These are phyloP conservation scores for Ctenoplectra terminalis DNA, from an alignment of 1,140 invertebrate genomes.

Conservation along the genomic window DNA sequence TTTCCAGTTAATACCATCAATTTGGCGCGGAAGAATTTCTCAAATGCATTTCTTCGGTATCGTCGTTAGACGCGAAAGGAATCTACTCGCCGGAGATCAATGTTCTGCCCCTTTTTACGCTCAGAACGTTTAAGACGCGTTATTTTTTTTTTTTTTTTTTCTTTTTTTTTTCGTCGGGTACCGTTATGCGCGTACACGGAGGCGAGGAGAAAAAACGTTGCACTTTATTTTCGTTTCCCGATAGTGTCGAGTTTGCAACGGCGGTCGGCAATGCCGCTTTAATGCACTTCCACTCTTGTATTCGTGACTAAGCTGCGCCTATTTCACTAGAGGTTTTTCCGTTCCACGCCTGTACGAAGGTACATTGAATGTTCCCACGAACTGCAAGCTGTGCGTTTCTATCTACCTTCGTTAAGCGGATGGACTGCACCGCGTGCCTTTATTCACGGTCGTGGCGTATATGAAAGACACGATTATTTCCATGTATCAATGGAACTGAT, in stretches of 20 bases:
- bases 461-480: constrained; percentile 32
- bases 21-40: constrained; percentile 24
- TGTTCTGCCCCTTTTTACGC: too few relatives aligned
- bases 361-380: constrained; percentile 45
- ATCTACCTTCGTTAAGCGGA: constrained; percentile 44
- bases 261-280: constrained; percentile 46
- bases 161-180: too few relatives aligned
- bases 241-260: constrained; percentile 50
- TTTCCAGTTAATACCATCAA: constrained; percentile 37
- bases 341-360: constrained; percentile 24
- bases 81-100: background rate
- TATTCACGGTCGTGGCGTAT: constrained; percentile 5
- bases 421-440: constrained; percentile 18
- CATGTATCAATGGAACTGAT: constrained; percentile 39
- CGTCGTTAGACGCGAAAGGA: too few relatives aligned
- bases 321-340: constrained; percentile 43
- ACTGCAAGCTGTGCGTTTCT: constrained; percentile 49
- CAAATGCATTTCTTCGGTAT: constrained; percentile 16
- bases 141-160: background rate
- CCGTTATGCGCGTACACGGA: background rate
- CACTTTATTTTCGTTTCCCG: constrained; percentile 51
- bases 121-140: background rate
- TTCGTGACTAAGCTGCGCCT: constrained; percentile 48
- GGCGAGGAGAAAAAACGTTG: background rate
- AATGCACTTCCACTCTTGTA: constrained; percentile 53